phyloP scores from a whole-genome alignment of 2,888 invertebrate genomes.

The Hofmannophila pseudospretella region DNA sequence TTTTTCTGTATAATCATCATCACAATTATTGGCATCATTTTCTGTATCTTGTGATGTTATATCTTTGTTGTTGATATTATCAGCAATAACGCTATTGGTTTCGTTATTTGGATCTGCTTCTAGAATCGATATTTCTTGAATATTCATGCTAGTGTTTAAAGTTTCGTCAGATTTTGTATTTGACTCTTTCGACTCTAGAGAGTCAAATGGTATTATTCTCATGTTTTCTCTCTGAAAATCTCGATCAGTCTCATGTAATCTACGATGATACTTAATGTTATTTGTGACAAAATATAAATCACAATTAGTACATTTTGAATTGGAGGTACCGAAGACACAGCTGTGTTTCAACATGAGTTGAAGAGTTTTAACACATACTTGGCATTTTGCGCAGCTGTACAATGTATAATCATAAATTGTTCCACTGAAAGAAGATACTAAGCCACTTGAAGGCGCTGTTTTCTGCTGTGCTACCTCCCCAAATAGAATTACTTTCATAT shows the following conservation, averaged over 20 bases:
- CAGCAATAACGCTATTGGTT: too few species aligned
- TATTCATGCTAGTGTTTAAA: not conserved
- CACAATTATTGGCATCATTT: not conserved
- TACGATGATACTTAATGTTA: constrained; percentile 36
- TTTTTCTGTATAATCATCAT: constrained; percentile 12
- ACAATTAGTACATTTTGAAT: constrained; percentile 41
- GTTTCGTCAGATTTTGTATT: not conserved
- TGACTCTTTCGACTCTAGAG: constrained; percentile 8
- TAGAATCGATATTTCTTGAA: not conserved
- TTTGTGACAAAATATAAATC: constrained; percentile 34
- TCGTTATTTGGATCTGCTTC: not conserved
- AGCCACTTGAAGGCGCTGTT: constrained; percentile 4
- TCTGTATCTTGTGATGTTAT: constrained; percentile 1
- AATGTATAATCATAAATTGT: constrained; percentile 44
- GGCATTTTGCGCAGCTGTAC: constrained; percentile 46
- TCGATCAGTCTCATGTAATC: constrained; percentile 38
- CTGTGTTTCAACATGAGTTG: constrained; percentile 26
- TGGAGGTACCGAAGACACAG: constrained; percentile 32
- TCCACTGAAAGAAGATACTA: constrained; percentile 33
- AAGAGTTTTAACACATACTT: constrained; percentile 32
- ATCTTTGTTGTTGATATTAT: not conserved
- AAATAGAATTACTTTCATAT: constrained; percentile 48
- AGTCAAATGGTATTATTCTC: constrained; percentile 30
- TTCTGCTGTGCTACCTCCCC: constrained; percentile 22
- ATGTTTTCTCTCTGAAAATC: constrained; percentile 41